phyloP scores from a whole-genome alignment of 1,140 invertebrate species.

The Maniola jurtina region DNA sequence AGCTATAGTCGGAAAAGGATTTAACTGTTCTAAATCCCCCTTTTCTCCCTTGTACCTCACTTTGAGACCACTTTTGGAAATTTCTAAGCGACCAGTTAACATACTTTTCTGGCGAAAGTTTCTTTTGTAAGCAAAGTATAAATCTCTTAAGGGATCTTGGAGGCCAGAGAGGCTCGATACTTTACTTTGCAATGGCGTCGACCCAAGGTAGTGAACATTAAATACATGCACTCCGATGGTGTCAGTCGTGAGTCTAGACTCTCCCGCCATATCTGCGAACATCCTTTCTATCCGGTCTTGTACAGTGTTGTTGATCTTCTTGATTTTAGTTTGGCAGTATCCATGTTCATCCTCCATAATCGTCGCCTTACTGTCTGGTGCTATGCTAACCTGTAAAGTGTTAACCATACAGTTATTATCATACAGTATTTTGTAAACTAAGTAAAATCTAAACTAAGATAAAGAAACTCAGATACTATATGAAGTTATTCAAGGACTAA shows the following conservation, averaged over 20 bases:
- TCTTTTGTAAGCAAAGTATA: conserved; percentile 85
- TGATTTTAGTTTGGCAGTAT: conserved; percentile 64
- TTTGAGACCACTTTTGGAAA: conserved; percentile 84
- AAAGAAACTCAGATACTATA: no score
- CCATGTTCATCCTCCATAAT: conserved; percentile 66
- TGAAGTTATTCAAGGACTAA: no score
- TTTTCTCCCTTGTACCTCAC: conserved; percentile 81
- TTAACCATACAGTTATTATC: neutral
- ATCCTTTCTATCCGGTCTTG: conserved; percentile 92
- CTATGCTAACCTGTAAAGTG: conserved; percentile 57
- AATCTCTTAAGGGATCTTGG: conserved; percentile 87
- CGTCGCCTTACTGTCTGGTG: conserved; percentile 49
- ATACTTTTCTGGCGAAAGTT: conserved; percentile 70
- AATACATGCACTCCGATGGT: conserved; percentile 80
- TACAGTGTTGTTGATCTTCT: conserved; percentile 83
- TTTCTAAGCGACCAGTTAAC: conserved; percentile 82
- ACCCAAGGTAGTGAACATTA: conserved; percentile 90
- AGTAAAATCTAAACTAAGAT: neutral
- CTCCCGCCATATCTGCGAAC: conserved; percentile 89
- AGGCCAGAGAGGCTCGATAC: conserved; percentile 90
- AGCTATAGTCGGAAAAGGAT: conserved; percentile 92
- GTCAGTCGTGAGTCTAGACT: conserved; percentile 72
- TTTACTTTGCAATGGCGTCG: conserved; percentile 86
- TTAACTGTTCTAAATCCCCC: conserved; percentile 80
- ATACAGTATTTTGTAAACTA: neutral